Evolutionary conservation across 1,140 invertebrate species (phyloP), one percentile per base, ranked within the genome.

Genomic region (Sarcophaga bullata): DNA sequence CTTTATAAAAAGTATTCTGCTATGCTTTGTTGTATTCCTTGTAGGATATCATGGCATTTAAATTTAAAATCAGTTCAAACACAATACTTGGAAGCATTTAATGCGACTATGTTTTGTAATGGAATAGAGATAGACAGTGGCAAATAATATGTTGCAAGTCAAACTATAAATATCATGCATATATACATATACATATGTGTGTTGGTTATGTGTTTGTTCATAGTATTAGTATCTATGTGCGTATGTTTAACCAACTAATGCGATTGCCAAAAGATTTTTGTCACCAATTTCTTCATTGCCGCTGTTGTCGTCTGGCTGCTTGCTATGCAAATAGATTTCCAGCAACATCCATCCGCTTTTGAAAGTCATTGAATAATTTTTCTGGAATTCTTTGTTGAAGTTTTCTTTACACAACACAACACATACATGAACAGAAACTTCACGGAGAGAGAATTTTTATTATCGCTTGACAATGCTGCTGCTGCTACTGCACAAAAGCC

Each of bases 241-340:
- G n/a, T n/a, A n/a, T n/a, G n/a, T n/a, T n/a, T 58, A 58, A 58
- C 54, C 19, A 25, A 68, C 62, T 68, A 68, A 68, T 68, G n/a
- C 62, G 9, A 68, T 68, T 68, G 62, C 62, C 62, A 68, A 68
- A 37, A 19, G 62, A 68, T 68, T 68, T 58, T 68, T 68, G 62
- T 25, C 62, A 68, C 62, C 17, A 25, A 37, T 68, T 68, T 68
- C n/a, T 37, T 37, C 25, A 37, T 4, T 68, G n/a, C 19, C 62
- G 25, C 4, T 68, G 62, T 68, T 68, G 62, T 68, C 25, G 25
- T 37, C 25, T 37, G 25, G 25, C 62, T 68, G 62, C 62, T 68
- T 68, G 62, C 17, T 68, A 68, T 68, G 62, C 17, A 68, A 68
- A 68, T 68, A 68, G n/a, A 68, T 8, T 68, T 68, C 19, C n/a